Evolutionary conservation across 2,888 invertebrate genomes (phyloP).

Genomic region (Apodemia hepburni): DNA sequence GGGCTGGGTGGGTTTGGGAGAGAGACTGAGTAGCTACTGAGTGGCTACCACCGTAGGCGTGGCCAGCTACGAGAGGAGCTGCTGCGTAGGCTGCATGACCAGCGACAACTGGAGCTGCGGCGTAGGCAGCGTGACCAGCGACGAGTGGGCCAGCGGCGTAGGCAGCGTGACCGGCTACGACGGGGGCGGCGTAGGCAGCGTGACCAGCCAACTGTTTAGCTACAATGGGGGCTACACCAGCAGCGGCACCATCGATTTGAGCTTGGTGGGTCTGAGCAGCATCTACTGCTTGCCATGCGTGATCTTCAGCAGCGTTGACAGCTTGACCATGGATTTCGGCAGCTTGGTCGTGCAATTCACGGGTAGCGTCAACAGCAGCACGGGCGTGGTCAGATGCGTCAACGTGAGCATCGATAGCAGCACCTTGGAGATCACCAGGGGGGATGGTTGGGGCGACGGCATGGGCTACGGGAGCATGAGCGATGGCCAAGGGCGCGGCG

Average conservation of each 20-base stretch:
- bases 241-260: conserved; percentile 68
- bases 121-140: conserved; percentile 38
- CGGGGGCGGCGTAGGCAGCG: conserved; percentile 39
- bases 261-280: conserved; percentile 68
- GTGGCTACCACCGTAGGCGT: conserved; percentile 43
- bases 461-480: conserved; percentile 43
- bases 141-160: conserved; percentile 37
- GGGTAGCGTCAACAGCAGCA: conserved; percentile 63
- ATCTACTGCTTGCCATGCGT: conserved; percentile 71
- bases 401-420: conserved; percentile 70
- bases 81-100: conserved; percentile 36
- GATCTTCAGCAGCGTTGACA: conserved; percentile 70
- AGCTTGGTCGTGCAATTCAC: conserved; percentile 70
- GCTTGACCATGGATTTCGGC: conserved; percentile 67
- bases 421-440: conserved; percentile 64
- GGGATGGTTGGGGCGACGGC: conserved; percentile 64
- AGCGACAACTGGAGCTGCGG: conserved; percentile 37
- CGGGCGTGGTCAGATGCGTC: conserved; percentile 69
- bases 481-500: conserved; percentile 43
- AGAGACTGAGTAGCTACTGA: conserved; percentile 58
- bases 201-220: conserved; percentile 69
- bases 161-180: conserved; percentile 35
- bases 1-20: conserved; percentile 63
- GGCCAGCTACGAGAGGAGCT: conserved; percentile 35
- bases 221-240: conserved; percentile 64